Base-by-base conservation (phyloP, 2,888 invertebrate species). In the Pterostichus niger region DNA sequence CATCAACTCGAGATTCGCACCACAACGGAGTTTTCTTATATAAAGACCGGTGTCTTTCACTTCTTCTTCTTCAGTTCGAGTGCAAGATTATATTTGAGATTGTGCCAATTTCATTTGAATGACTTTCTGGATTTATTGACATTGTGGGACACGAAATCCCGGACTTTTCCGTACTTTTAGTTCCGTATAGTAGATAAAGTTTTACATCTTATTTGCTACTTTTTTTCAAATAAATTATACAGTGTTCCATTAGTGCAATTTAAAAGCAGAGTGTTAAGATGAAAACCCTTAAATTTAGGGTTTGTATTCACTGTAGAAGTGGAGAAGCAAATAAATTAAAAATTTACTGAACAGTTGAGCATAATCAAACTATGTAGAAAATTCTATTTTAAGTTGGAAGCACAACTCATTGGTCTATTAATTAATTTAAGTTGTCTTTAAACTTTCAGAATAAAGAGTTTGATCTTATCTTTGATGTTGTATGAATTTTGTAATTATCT, bases 51-150 rank as follows among this genome's bases (percentile, higher is more conserved):
- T 75, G 75, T 75, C 75, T 75, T 52, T 75, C 75, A 75, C 75
- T 75, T 49, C 75, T 75, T 75, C 75, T 52, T 13, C 75, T 52
- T 31, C 10, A 71, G n/a, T 35, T 75, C 49, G 52, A 75, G 75
- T 75, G 40, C 82, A 33, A 85, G 86, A 85, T 86, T 85, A 86
- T 85, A 85, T 86, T 86, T 86, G 86, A 86, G 85, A 85, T 85
- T 85, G 85, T 84, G 86, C 86, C 86, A 86, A 86, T 85, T 85
- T 85, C 85, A 86, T 86, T 86, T 84, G 85, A 85, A 84, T 83
- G 68, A 84, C 75, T 82, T 59, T 54, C 44, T 46, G 44, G 82
- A 82, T 82, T 82, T 82, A 82, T 82, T 82, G 82, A 82, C 61
- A 82, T 82, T 82, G 56, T 71, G 82, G 75, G 82, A 56, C 71